A percentile compares a stretch with the other conserved stretches of the same genome.
phyloP scores from a whole-genome alignment of 2,113 vertebrate species.

The Sterrhoptilus dennistouni region DNA sequence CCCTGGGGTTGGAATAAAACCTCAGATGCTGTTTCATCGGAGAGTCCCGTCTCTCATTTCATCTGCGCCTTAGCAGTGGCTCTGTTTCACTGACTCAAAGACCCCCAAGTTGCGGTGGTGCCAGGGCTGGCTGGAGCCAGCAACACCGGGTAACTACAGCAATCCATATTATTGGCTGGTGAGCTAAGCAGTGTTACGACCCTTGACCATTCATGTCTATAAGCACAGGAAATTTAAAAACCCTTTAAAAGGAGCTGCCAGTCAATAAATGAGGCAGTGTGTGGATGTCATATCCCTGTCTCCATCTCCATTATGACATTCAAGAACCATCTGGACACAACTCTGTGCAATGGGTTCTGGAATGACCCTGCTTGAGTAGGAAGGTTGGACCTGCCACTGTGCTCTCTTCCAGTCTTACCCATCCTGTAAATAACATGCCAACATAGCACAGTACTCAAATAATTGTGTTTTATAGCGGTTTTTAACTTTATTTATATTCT shows the following conservation, averaged over 20 bases:
- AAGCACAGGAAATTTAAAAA: background rate
- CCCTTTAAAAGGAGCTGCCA: background rate
- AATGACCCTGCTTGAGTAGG: background rate
- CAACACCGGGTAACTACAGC: too few relatives aligned
- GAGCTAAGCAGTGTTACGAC: background rate
- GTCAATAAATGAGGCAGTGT: background rate
- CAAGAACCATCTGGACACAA: background rate
- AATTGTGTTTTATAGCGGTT: background rate
- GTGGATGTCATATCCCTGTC: background rate
- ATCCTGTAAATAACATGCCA: background rate
- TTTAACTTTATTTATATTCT: background rate
- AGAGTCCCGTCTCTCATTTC: too few relatives aligned
- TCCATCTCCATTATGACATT: background rate
- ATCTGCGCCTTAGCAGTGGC: too few relatives aligned
- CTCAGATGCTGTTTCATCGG: too few relatives aligned
- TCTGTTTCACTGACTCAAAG: too few relatives aligned
- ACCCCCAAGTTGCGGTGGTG: too few relatives aligned
- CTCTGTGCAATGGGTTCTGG: background rate
- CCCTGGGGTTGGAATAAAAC: too few relatives aligned
- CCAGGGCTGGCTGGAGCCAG: too few relatives aligned
- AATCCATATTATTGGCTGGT: background rate
- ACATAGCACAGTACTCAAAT: background rate
- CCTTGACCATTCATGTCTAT: background rate
- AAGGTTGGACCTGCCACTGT: background rate
- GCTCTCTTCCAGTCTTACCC: background rate